Evolutionary conservation across 2,113 vertebrate species (phyloP), one percentile per base, ranked within the genome.

Genomic region (Silurus asotus): DNA sequence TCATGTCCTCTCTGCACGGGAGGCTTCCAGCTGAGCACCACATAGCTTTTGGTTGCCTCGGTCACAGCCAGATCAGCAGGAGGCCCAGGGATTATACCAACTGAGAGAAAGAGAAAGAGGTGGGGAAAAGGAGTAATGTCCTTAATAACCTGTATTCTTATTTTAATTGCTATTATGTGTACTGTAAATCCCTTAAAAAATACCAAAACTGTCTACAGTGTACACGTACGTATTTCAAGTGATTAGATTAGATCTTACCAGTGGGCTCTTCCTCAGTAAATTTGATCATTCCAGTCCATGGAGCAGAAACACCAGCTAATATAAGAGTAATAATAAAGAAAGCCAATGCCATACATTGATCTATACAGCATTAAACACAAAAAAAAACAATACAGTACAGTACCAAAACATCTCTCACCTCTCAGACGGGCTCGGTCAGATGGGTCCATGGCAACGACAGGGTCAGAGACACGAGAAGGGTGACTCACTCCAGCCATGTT

Each of bases 1-100:
- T 99, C 98, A n/a, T 99, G 97, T 84, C 98, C 98, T 37, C 97
- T 96, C 93, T 98, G 96, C 28, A 94, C 87, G 5, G 98, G 98
- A 45, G 98, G 97, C 88, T 98, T 98, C 98, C 98, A 99, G 93
- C 96, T 97, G 8, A 99, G 96, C n/a, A 99, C 98, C 91, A 99
- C 96, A 2, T 99, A 99, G 93, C 95, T 99, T 91, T 96, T 97
- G n/a, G 97, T 99, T 79, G 97, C 97, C 93, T 99, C 98, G 5
- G 95, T 98, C 89, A 99, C 97, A 49, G 91, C 95, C 82, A 99
- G 95, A 84, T 98, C 96, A 88, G 94, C 93, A 64, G 98, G 96
- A 25, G 96, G 94, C 56, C 98, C 98, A 4, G 98, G 98, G 90
- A 99, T 91, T 81, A 98, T 92, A 25, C 98, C 98, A 88, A 95